These are phyloP conservation scores for Percina caprodes DNA, from an alignment of 2,113 vertebrate species.

Conservation along the genomic window DNA sequence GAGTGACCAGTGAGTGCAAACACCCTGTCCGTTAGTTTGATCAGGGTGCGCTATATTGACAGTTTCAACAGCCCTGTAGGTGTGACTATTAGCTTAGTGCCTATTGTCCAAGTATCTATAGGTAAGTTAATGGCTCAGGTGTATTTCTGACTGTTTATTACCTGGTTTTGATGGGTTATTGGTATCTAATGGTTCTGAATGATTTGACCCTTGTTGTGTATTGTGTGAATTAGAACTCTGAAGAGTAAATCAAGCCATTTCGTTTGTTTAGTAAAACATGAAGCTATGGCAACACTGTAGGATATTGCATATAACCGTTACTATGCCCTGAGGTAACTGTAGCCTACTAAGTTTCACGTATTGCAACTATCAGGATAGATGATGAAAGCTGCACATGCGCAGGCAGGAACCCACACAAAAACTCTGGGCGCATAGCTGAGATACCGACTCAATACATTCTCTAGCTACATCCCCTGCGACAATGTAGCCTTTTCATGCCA, in stretches of 20 bases:
- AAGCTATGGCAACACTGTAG: neutral
- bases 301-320: neutral
- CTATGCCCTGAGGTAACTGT: neutral
- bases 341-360: neutral
- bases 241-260: neutral
- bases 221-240: neutral
- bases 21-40: conserved; percentile 35
- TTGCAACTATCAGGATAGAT: neutral
- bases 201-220: conserved; percentile 3
- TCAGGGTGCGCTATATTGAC: conserved; percentile 23
- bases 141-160: neutral
- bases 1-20: conserved; percentile 11
- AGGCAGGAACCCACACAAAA: neutral
- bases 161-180: conserved; percentile 14
- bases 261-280: neutral
- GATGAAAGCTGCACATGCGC: conserved; percentile 55
- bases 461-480: neutral
- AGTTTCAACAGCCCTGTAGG: conserved; percentile 18
- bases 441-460: neutral
- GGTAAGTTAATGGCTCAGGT: neutral
- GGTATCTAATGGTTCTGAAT: neutral
- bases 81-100: conserved; percentile 20
- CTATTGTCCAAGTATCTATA: neutral
- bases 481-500: conserved; percentile 22
- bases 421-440: conserved; percentile 13